Evolutionary conservation across 2,888 invertebrate species (phyloP).

Genomic region (Furcula furcula): DNA sequence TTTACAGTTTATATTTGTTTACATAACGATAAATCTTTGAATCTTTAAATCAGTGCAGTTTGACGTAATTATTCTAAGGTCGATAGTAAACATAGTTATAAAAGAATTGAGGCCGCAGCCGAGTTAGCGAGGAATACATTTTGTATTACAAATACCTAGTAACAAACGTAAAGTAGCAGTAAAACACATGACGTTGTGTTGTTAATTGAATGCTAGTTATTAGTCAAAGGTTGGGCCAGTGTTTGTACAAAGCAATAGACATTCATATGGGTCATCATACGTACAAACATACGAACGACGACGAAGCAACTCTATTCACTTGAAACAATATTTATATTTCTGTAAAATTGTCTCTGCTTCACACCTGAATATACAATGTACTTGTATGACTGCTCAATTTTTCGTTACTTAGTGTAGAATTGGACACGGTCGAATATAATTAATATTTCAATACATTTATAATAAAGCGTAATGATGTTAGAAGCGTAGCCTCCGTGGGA

Average conservation of each 20-base stretch:
- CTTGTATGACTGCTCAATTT: too few species aligned
- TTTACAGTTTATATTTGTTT: background rate
- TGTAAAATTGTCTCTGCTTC: too few species aligned
- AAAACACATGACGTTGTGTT: background rate
- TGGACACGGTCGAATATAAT: too few species aligned
- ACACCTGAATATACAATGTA: too few species aligned
- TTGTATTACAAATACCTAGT: constrained; percentile 1
- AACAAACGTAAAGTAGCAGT: background rate
- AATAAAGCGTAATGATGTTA: too few species aligned
- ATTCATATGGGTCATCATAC: background rate
- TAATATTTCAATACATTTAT: too few species aligned
- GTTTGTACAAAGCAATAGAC: background rate
- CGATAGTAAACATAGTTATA: constrained; percentile 1
- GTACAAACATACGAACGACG: too few species aligned
- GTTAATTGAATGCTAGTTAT: background rate
- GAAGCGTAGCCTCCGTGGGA: too few species aligned
- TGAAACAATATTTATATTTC: too few species aligned
- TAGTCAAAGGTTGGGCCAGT: background rate
- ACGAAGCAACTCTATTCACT: too few species aligned
- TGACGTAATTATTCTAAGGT: background rate
- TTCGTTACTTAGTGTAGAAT: too few species aligned
- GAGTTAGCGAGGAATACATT: constrained; percentile 1
- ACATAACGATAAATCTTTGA: background rate
- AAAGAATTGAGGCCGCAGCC: constrained; percentile 1
- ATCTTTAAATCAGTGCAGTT: background rate